Evolutionary conservation across 2,888 invertebrate species (phyloP).

Genomic region (Eupithecia exiguata): DNA sequence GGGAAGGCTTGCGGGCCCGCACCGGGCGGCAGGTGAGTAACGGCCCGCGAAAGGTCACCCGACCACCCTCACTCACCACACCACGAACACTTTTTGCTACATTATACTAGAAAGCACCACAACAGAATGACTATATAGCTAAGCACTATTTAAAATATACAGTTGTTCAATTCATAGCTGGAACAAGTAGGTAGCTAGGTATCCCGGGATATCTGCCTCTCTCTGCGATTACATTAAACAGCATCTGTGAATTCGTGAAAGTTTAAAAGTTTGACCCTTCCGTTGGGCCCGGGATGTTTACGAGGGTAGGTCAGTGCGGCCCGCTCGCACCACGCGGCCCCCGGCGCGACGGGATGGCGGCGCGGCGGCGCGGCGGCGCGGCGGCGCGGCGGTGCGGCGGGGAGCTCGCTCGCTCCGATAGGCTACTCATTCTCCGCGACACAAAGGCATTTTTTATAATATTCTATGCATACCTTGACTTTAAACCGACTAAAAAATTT

Average conservation of each 20-base stretch:
- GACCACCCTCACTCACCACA: conserved; percentile 24
- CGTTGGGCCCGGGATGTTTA: not conserved
- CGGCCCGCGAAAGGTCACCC: conserved; percentile 74
- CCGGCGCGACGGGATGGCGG: not conserved
- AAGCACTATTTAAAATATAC: not conserved
- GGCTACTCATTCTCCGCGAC: not conserved
- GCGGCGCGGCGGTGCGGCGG: not conserved
- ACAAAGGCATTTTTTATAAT: conserved; percentile 5
- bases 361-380: not conserved
- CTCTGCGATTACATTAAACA: not conserved
- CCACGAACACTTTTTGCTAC: not conserved
- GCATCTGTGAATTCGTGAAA: conserved; percentile 7
- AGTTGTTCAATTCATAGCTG: not conserved
- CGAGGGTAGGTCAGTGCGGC: not conserved
- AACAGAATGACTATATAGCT: not conserved
- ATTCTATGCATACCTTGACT: conserved; percentile 23
- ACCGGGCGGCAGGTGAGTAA: conserved; percentile 65
- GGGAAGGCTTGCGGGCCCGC: conserved; percentile 58
- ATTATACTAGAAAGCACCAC: not conserved
- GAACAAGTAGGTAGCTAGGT: not conserved
- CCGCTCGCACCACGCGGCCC: not conserved
- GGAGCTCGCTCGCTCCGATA: not conserved
- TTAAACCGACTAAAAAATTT: conserved; percentile 31
- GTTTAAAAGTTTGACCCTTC: conserved; percentile 21
- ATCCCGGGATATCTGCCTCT: no score